These are phyloP conservation scores for Drosophila navojoa DNA, from an alignment of 1,140 invertebrate species.

Conservation along the genomic window DNA sequence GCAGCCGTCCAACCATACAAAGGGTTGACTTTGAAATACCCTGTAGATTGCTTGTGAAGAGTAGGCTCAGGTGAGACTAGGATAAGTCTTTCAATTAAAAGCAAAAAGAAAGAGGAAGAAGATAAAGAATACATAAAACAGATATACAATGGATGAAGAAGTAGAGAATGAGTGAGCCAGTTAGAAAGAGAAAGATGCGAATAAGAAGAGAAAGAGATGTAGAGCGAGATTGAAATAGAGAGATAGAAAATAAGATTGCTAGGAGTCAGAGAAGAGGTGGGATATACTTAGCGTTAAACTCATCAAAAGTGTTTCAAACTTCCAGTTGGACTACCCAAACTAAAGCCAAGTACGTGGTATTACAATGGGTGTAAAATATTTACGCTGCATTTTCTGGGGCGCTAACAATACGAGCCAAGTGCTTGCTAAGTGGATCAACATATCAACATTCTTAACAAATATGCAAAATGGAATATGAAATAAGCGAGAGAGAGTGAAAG, in stretches of 20 bases:
- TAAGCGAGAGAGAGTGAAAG: background rate
- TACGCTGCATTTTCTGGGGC: conserved; percentile 22
- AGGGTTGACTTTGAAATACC: background rate
- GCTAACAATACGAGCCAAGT: conserved; percentile 41
- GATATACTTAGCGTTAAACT: too few relatives aligned
- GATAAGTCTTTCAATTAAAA: background rate
- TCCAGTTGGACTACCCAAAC: background rate
- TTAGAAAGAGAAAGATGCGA: too few relatives aligned
- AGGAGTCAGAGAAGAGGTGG: too few relatives aligned
- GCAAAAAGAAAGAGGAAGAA: too few relatives aligned
- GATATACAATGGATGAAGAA: background rate
- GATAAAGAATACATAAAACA: too few relatives aligned
- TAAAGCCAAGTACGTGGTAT: background rate
- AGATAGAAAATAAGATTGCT: too few relatives aligned
- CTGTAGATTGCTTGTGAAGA: background rate
- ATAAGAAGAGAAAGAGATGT: background rate
- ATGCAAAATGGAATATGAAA: conserved; percentile 11
- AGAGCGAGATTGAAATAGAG: too few relatives aligned
- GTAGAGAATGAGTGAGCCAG: too few relatives aligned
- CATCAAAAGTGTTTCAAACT: too few relatives aligned
- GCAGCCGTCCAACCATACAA: conserved; percentile 1
- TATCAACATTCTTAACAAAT: conserved; percentile 38
- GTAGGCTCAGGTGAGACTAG: background rate
- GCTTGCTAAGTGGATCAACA: conserved; percentile 48
- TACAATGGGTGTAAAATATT: conserved; percentile 5